Percentiles rank a stretch among this genome's conserved stretches.
These are phyloP conservation scores for Ectobius pallidus DNA, from an alignment of 2,888 invertebrate species.

Conservation along the genomic window DNA sequence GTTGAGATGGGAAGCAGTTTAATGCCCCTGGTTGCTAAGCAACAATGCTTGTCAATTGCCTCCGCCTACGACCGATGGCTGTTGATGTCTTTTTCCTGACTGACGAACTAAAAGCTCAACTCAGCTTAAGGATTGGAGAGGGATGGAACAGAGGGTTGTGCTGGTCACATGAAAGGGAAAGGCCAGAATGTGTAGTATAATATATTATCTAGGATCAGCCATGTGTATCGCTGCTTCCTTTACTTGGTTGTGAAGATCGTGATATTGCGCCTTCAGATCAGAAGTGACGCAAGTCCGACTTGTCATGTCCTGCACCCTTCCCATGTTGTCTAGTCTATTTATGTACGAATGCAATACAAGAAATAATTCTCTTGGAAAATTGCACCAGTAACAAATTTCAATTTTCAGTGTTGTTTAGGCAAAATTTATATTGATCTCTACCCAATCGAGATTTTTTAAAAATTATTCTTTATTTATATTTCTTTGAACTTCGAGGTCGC, in stretches of 20 bases:
- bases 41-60: slow-evolving; percentile 23
- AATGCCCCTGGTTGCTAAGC: slow-evolving; percentile 17
- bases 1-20: background rate
- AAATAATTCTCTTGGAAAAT: too few relatives aligned
- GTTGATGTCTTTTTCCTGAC: slow-evolving; percentile 23
- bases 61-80: slow-evolving; percentile 14
- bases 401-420: too few relatives aligned
- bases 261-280: background rate
- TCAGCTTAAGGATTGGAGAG: background rate
- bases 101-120: slow-evolving; percentile 12
- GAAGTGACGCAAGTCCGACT: background rate
- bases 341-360: too few relatives aligned
- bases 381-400: too few relatives aligned
- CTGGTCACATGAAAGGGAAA: background rate
- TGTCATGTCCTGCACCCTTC: too few relatives aligned
- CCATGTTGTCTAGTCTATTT: too few relatives aligned
- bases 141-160: slow-evolving; percentile 3
- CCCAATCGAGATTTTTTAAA: too few relatives aligned
- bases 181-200: slow-evolving; percentile 4
- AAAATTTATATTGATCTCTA: too few relatives aligned
- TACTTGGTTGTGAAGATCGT: slow-evolving; percentile 16
- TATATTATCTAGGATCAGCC: slow-evolving; percentile 19
- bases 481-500: too few relatives aligned
- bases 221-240: slow-evolving; percentile 11
- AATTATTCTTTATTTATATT: too few relatives aligned